These are phyloP conservation scores for Athene noctua DNA, from an alignment of 2,113 vertebrate genomes.

Conservation along the genomic window DNA sequence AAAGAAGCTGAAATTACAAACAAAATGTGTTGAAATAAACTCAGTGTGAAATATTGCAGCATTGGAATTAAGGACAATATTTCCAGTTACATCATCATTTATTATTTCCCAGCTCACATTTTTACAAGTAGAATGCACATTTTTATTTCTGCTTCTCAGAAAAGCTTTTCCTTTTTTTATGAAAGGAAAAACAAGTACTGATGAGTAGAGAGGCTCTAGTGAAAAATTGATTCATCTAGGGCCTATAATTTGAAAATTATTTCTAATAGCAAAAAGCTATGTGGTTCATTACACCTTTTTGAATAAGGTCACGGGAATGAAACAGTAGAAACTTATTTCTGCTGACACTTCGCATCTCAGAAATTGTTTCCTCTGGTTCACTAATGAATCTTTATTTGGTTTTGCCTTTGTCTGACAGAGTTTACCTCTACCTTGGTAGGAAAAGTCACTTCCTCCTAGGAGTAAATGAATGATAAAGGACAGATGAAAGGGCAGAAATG, in stretches of 20 bases:
- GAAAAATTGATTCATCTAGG: background rate
- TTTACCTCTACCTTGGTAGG: slow-evolving; percentile 39
- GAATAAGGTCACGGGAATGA: background rate
- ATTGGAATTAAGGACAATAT: background rate
- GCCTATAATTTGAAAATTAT: background rate
- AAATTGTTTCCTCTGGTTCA: slow-evolving; percentile 26
- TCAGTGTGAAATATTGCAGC: background rate
- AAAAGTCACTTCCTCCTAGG: slow-evolving; percentile 32
- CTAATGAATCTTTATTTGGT: background rate
- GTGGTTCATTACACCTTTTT: background rate
- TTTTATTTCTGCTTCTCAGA: background rate
- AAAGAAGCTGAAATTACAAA: background rate
- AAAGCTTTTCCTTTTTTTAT: background rate
- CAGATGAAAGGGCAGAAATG: slow-evolving; percentile 36
- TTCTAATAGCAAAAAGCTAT: background rate
- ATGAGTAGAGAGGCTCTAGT: background rate
- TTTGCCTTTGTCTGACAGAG: slow-evolving; percentile 15
- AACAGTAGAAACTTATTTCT: slow-evolving; percentile 1
- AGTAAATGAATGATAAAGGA: slow-evolving; percentile 17
- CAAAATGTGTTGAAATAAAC: background rate
- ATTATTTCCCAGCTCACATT: background rate
- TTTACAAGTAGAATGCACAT: background rate
- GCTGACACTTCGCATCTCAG: background rate
- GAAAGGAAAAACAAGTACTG: background rate
- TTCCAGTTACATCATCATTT: background rate